Conservation (phyloP, 2,888 invertebrate genomes). For the Andricus quercusramuli region DNA sequence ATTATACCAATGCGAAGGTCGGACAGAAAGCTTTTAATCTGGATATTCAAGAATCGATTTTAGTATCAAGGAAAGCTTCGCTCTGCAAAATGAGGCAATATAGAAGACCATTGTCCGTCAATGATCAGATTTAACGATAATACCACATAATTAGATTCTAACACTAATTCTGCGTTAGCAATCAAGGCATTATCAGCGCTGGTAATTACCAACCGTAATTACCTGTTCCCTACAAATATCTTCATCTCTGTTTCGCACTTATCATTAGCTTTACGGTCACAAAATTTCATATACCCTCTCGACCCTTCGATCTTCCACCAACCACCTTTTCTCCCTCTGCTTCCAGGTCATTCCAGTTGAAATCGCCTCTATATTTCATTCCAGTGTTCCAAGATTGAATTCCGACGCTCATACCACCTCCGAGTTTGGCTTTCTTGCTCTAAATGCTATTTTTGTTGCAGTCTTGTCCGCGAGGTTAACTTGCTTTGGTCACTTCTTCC, state of each 20-base stretch:
- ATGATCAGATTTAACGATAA: constrained; percentile 73
- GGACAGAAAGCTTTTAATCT: background rate
- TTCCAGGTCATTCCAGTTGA: constrained; percentile 28
- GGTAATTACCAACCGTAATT: constrained; percentile 72
- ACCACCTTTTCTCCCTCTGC: constrained; percentile 15
- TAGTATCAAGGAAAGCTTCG: background rate
- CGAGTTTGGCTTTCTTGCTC: constrained; percentile 20
- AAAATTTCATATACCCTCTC: constrained; percentile 1
- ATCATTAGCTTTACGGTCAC: constrained; percentile 44
- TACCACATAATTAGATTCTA: constrained; percentile 72
- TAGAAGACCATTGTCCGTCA: constrained; percentile 66
- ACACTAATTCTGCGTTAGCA: constrained; percentile 72
- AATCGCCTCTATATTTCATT: constrained; percentile 24
- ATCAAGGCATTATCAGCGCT: constrained; percentile 70
- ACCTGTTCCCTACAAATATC: constrained; percentile 67
- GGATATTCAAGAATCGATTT: constrained; percentile 15
- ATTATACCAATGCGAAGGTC: too few relatives aligned
- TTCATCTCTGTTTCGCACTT: constrained; percentile 54
- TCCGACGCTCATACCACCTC: background rate
- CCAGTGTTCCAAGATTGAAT: constrained; percentile 19
- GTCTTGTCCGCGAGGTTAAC: constrained; percentile 17
- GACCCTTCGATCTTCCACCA: background rate
- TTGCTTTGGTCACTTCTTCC: constrained; percentile 11
- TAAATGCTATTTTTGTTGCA: constrained; percentile 20
- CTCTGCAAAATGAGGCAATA: constrained; percentile 1